A percentile compares a stretch with the other conserved stretches of the same genome.
Evolutionary conservation across 2,888 invertebrate genomes (phyloP).

Genomic region (Drosophila algonquin): DNA sequence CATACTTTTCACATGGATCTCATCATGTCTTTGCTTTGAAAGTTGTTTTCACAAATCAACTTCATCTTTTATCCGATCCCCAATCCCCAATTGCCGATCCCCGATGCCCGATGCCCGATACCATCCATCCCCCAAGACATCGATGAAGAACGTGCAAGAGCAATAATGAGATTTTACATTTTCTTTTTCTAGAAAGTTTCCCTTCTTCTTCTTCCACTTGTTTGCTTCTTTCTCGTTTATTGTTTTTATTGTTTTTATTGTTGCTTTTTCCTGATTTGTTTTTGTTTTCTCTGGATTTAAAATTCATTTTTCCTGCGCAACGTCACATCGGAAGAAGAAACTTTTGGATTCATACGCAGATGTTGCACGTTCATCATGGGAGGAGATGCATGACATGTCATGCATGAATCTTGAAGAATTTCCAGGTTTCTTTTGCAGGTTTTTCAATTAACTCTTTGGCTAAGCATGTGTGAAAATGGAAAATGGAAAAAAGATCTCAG

Average conservation of each 20-base stretch:
- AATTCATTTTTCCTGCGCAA: slow-evolving; percentile 3
- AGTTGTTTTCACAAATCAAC: slow-evolving; percentile 37
- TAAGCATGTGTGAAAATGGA: not conserved
- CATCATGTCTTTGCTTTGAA: slow-evolving; percentile 1
- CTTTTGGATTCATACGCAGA: slow-evolving; percentile 11
- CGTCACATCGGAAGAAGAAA: slow-evolving; percentile 24
- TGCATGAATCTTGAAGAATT: slow-evolving; percentile 18
- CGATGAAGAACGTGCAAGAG: slow-evolving; percentile 42
- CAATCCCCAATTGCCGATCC: not conserved
- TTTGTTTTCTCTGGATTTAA: slow-evolving; percentile 12
- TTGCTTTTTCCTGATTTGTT: slow-evolving; percentile 9
- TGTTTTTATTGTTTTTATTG: slow-evolving; percentile 38
- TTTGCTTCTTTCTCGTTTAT: slow-evolving; percentile 23
- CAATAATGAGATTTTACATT: slow-evolving; percentile 44
- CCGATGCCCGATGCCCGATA: not conserved
- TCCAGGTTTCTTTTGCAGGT: slow-evolving; percentile 10
- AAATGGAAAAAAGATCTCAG: not conserved
- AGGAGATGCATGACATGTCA: slow-evolving; percentile 6
- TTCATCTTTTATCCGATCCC: slow-evolving; percentile 1
- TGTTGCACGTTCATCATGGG: slow-evolving; percentile 13
- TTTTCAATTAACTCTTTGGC: not conserved
- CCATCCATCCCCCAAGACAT: slow-evolving; percentile 9
- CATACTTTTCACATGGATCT: slow-evolving; percentile 26
- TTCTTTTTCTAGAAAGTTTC: slow-evolving; percentile 47
- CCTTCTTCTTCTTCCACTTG: slow-evolving; percentile 1